Base-by-base conservation (phyloP, 2,113 vertebrate genomes). In the Scomber japonicus region DNA sequence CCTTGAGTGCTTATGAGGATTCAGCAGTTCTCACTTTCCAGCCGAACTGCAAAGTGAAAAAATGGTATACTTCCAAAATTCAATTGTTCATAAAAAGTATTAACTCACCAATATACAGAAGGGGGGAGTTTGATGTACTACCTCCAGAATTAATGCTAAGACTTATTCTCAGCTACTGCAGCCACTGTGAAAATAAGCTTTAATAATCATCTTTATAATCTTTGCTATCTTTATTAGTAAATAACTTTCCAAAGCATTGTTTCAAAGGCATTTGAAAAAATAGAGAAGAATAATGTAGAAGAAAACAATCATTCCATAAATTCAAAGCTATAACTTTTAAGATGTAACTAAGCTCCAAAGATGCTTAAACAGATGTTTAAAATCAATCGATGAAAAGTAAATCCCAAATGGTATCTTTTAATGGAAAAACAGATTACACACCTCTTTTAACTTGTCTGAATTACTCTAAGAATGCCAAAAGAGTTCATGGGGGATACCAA, bases 1-100 rank as follows among this genome's bases (percentile, higher is more conserved):
- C 92, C 88, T 92, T 90, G 86, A 89, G 84, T 80, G 75, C 82
- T 88, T 81, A 62, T 83, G 80, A 90, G 82, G 82, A 89, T 82
- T 90, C 87, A 88, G 85, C 85, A 82, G 24, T 84, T 92, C 82
- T 80, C 56, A 63, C 74, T 84, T 85, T 80, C 59, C 13, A 50
- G 31, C 55, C 30, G 13, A 75, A 69, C 82, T 75, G 84, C 74
- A 40, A 71, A 65, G 30, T 61, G 65, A 60, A 61, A 80, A 79
- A 72, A 30, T 71, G 81, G 64, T 77, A 75, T 45, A 71, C 74
- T 57, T 81, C 74, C 46, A 66, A 77, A 90, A 76, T 81, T 60
- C 24, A 78, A 70, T 82, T 84, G 64, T 82, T 84, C 65, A 66
- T 8, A 65, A 53, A 78, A 81, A 79, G 63, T 15, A 72, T 83